Percentiles rank a stretch among this genome's conserved stretches.
Conservation (phyloP, 1,140 invertebrate species). For the Drosophila serrata region DNA sequence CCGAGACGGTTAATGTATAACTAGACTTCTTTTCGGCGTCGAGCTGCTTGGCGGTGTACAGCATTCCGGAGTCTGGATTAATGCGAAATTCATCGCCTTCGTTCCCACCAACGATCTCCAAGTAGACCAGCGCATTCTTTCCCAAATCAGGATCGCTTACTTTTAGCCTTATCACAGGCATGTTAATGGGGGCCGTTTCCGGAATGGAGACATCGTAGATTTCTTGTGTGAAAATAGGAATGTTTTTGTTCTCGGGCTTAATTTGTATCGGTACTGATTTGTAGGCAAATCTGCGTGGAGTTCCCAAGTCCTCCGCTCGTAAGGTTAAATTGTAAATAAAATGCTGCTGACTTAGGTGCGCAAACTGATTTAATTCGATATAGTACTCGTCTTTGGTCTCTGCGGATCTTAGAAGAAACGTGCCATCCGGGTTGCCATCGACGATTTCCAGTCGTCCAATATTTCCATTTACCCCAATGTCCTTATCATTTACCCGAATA, state of each 20-base stretch:
- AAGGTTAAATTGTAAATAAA: conserved; percentile 94
- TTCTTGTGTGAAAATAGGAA: conserved; percentile 94
- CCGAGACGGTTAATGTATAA: conserved; percentile 96
- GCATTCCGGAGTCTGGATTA: conserved; percentile 94
- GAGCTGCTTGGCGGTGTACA: conserved; percentile 93
- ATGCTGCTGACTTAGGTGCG: conserved; percentile 91
- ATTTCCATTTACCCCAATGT: conserved; percentile 93
- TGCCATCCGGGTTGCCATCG: conserved; percentile 94
- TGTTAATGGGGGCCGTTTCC: conserved; percentile 95
- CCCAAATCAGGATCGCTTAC: conserved; percentile 94
- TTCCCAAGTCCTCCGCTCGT: conserved; percentile 93
- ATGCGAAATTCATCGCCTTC: conserved; percentile 95
- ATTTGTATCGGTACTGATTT: conserved; percentile 91
- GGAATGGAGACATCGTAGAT: conserved; percentile 95
- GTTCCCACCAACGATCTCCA: conserved; percentile 97
- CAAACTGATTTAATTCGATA: conserved; percentile 90
- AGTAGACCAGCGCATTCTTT: conserved; percentile 92
- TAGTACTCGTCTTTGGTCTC: conserved; percentile 90
- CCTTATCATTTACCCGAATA: conserved; percentile 92
- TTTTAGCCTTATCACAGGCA: conserved; percentile 93
- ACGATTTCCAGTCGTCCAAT: conserved; percentile 94
- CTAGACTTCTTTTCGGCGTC: conserved; percentile 95
- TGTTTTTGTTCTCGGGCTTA: conserved; percentile 93
- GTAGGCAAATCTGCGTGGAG: conserved; percentile 91
- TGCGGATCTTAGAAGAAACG: conserved; percentile 91